Conservation (phyloP, 2,888 invertebrate genomes). For the Chloroclystis v-ata region DNA sequence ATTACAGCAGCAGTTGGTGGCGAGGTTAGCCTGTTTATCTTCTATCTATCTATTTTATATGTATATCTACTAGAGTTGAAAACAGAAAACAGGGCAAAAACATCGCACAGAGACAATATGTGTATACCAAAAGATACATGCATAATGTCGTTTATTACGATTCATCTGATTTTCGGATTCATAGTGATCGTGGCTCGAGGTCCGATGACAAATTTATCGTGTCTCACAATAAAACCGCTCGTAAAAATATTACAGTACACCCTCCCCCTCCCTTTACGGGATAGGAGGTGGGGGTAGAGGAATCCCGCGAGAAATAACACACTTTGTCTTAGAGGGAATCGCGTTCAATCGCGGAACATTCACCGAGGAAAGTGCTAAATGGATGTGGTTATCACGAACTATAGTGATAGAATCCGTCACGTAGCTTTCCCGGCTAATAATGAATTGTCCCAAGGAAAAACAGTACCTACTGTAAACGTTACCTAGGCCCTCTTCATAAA, state of each 20-base stretch:
- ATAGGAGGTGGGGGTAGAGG: slow-evolving; percentile 21
- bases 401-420: no score
- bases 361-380: slow-evolving; percentile 20
- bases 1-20: background rate
- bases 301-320: slow-evolving; percentile 72
- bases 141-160: background rate
- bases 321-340: slow-evolving; percentile 70
- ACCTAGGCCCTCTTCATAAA: no score
- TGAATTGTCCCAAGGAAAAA: no score
- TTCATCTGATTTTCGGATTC: slow-evolving; percentile 7
- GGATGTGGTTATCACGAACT: slow-evolving; percentile 39
- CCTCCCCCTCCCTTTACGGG: slow-evolving; percentile 25
- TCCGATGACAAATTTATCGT: slow-evolving; percentile 71
- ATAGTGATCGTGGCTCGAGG: slow-evolving; percentile 13
- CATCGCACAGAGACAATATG: no score
- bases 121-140: no score
- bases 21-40: no score
- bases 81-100: no score
- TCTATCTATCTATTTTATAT: no score
- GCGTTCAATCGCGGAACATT: slow-evolving; percentile 52
- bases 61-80: no score
- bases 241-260: slow-evolving; percentile 69
- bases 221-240: slow-evolving; percentile 64
- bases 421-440: no score
- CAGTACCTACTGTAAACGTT: no score